Evolutionary conservation across 2,797 vertebrate genomes (phyloP).

Genomic region (Numenius phaeopus): DNA sequence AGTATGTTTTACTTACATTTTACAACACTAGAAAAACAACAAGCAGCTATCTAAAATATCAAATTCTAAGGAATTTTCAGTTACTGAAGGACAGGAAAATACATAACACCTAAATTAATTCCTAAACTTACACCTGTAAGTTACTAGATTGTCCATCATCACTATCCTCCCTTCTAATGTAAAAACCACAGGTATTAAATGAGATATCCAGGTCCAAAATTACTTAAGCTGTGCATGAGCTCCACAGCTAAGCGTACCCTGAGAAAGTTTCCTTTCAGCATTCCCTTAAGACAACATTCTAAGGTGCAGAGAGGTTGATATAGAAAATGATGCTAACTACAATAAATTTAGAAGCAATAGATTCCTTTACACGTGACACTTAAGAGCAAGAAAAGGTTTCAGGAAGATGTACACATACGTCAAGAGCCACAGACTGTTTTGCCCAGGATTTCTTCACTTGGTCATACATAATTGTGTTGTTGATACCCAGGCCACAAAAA

Average conservation of each 20-base stretch:
- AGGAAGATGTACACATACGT: constrained; percentile 84
- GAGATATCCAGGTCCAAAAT: background rate
- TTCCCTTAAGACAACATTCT: background rate
- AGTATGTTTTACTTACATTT: background rate
- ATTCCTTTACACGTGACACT: background rate
- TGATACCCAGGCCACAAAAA: constrained; percentile 98
- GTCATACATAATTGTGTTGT: constrained; percentile 99
- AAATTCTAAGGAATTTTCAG: background rate
- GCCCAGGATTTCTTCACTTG: constrained; percentile 99
- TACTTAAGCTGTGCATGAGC: background rate
- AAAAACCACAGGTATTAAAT: background rate
- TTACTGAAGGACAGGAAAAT: background rate
- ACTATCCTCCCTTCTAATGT: background rate
- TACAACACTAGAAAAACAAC: background rate
- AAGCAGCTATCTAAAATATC: background rate
- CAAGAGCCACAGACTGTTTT: constrained; percentile 98
- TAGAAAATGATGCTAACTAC: background rate
- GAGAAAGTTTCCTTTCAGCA: background rate
- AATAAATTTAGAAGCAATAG: background rate
- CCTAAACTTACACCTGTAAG: background rate
- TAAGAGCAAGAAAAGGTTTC: background rate
- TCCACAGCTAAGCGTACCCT: background rate
- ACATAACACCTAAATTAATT: background rate
- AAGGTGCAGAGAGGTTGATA: background rate
- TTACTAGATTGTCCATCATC: background rate